These are phyloP conservation scores for Adelosebastes latens DNA, from an alignment of 2,797 vertebrate genomes.

Conservation along the genomic window DNA sequence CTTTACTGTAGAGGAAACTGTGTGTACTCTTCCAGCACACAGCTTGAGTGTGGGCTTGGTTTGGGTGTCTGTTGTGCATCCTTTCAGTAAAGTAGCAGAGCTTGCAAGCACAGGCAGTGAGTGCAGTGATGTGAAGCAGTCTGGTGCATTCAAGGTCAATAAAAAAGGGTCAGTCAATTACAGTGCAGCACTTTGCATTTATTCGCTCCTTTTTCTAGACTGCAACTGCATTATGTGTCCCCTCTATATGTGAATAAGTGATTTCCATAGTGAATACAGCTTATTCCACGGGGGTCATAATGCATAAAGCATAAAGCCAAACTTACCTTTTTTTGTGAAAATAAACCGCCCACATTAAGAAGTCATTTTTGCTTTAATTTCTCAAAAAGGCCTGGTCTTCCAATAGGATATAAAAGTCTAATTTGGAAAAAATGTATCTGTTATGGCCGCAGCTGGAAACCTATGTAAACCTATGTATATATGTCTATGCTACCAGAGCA, in stretches of 20 bases:
- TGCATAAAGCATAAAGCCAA: conserved; percentile 39
- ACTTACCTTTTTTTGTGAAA: not conserved
- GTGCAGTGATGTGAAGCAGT: conserved; percentile 32
- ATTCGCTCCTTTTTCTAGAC: conserved; percentile 34
- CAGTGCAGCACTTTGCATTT: conserved; percentile 34
- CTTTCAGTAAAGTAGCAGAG: conserved; percentile 38
- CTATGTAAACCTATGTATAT: too few relatives aligned
- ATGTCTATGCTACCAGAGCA: too few relatives aligned
- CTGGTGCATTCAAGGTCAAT: conserved; percentile 8
- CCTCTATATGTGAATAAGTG: not conserved
- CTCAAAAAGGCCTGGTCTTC: not conserved
- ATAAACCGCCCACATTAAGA: conserved; percentile 32
- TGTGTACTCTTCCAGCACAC: not conserved
- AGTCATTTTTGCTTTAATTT: conserved; percentile 26
- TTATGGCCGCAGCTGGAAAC: too few relatives aligned
- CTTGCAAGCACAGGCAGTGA: conserved; percentile 58
- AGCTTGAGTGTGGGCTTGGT: not conserved
- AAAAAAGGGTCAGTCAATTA: conserved; percentile 24
- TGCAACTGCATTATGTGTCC: not conserved
- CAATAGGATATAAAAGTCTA: not conserved
- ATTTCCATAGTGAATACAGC: not conserved
- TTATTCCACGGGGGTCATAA: not conserved
- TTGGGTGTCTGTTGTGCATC: not conserved
- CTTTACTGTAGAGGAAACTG: not conserved
- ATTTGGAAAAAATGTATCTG: too few relatives aligned